Base-by-base conservation (phyloP, 1,140 invertebrate genomes). In the Leptopilina clavipes region DNA sequence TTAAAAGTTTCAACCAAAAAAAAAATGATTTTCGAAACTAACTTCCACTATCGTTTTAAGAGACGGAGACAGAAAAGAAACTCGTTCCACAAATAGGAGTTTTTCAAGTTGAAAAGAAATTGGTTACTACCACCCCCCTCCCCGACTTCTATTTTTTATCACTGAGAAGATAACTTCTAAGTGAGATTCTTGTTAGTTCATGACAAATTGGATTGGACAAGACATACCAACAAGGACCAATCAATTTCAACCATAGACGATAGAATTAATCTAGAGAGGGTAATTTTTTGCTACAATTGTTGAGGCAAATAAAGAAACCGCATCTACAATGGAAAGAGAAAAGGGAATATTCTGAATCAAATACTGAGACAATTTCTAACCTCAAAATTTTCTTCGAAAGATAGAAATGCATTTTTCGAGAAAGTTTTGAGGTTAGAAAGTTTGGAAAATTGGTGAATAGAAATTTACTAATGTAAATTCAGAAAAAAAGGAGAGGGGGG, bases 311-410 rank as follows among this genome's bases (percentile, higher is more conserved):
- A 52, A 17, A 52, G 5, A 44, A 9, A 44, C 11, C 8, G 8
- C 8, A 45, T n/a, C n/a, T n/a, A n/a, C n/a, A n/a, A n/a, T n/a
- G n/a, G n/a, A n/a, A n/a, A n/a, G 44, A 45, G 12, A 45, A 11
- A 45, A n/a, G 14, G 5, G 14, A 1, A 45, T 1, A 45, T 12
- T 44, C 43, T 44, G 14, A 1, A n/a, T n/a, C 8, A n/a, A 3
- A 12, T 2, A 14, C 9, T n/a, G n/a, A n/a, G n/a, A n/a, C n/a
- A n/a, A 12, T 10, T 12, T 31, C 22, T 65, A 25, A 31, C 19
- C 56, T 59, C 14, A 31, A 65, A 65, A 65, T 65, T 12, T 25
- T n/a, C n/a, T n/a, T n/a, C n/a, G n/a, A n/a, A n/a, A n/a, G n/a
- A n/a, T n/a, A n/a, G n/a, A n/a, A n/a, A n/a, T n/a, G n/a, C n/a